phyloP scores from a whole-genome alignment of 2,113 vertebrate genomes.

The Ibidorhyncha struthersii region DNA sequence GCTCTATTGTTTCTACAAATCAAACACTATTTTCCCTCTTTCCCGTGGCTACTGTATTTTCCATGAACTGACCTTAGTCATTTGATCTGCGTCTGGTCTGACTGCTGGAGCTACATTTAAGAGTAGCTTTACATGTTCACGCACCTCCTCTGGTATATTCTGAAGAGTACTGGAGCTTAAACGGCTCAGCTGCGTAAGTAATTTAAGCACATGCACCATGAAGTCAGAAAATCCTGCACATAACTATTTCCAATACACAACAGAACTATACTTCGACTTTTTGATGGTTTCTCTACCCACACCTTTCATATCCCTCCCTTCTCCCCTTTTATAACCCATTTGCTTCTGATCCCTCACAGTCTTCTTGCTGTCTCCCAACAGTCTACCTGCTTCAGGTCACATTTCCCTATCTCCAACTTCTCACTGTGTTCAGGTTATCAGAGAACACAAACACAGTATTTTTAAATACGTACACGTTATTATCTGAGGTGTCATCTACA shows the following conservation, averaged over 20 bases:
- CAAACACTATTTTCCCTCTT: not conserved
- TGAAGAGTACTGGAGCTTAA: slow-evolving; percentile 84
- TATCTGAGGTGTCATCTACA: not conserved
- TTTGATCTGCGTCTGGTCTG: slow-evolving; percentile 96
- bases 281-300: not conserved
- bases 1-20: not conserved
- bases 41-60: not conserved
- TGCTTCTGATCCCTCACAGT: not conserved
- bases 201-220: slow-evolving; percentile 16
- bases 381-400: not conserved
- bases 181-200: slow-evolving; percentile 85
- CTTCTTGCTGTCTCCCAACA: not conserved
- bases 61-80: slow-evolving; percentile 88
- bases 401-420: not conserved
- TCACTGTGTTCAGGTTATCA: not conserved
- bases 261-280: not conserved
- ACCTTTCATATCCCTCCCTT: not conserved
- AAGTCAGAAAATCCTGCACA: slow-evolving; percentile 8
- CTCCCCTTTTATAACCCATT: not conserved
- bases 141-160: slow-evolving; percentile 90
- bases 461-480: not conserved
- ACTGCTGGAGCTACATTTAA: slow-evolving; percentile 92
- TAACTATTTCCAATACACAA: not conserved
- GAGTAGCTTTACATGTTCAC: slow-evolving; percentile 93
- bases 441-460: not conserved